These are phyloP conservation scores for Eurypyga helias DNA, from an alignment of 2,113 vertebrate genomes.

Conservation along the genomic window DNA sequence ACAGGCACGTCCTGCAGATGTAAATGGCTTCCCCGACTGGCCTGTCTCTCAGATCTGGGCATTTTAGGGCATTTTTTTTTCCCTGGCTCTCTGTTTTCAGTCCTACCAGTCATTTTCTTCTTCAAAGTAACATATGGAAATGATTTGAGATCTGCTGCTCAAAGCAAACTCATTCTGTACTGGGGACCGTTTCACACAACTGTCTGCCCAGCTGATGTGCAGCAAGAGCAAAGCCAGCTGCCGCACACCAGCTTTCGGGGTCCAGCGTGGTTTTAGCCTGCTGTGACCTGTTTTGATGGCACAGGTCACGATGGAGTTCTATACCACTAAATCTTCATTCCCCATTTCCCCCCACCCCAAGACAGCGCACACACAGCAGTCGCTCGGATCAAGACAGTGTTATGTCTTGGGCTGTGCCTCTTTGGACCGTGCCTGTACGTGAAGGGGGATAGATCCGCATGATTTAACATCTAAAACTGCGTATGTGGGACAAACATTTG, in stretches of 20 bases:
- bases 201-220: conserved; percentile 85
- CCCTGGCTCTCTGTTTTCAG: conserved; percentile 9
- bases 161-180: conserved; percentile 89
- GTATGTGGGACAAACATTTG: neutral
- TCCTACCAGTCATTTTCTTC: conserved; percentile 90
- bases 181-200: conserved; percentile 87
- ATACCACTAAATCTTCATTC: neutral
- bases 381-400: neutral
- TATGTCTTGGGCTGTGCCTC: neutral
- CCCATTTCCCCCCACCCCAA: too few relatives aligned
- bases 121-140: conserved; percentile 94
- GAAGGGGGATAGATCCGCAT: neutral
- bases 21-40: neutral
- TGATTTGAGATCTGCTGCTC: conserved; percentile 91
- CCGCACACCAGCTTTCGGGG: conserved; percentile 82
- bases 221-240: conserved; percentile 88
- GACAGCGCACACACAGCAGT: neutral
- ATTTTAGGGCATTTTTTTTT: conserved; percentile 29
- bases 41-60: conserved; percentile 34
- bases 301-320: conserved; percentile 80
- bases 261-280: conserved; percentile 86
- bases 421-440: neutral
- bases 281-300: too few relatives aligned
- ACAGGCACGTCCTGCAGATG: conserved; percentile 17
- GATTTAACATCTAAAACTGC: neutral